A percentile compares a stretch with the other conserved stretches of the same genome.
phyloP scores from a whole-genome alignment of 2,888 invertebrate species.

The Tetheella fluctuosa region DNA sequence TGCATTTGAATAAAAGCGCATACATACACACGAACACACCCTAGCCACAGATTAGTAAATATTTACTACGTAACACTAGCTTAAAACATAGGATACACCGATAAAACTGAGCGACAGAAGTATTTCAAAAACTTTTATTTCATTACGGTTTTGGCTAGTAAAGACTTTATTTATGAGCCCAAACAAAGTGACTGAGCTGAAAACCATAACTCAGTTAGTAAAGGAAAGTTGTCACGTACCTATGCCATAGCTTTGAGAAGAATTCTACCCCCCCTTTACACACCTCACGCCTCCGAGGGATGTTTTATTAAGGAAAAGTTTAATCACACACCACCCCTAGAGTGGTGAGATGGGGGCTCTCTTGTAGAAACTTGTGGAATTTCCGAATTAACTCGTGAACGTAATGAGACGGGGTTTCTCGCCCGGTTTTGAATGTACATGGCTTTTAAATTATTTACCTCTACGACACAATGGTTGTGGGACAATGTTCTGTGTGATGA shows the following conservation, averaged over 20 bases:
- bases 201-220: conserved; percentile 52
- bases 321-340: conserved; percentile 36
- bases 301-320: conserved; percentile 51
- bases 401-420: conserved; percentile 34
- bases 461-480: too few species aligned
- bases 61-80: too few species aligned
- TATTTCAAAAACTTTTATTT: too few species aligned
- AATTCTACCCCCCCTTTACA: conserved; percentile 31
- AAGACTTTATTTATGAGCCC: not conserved
- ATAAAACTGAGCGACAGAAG: too few species aligned
- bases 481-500: too few species aligned
- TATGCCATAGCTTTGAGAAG: conserved; percentile 39
- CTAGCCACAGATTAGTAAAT: too few species aligned
- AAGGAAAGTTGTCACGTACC: conserved; percentile 48
- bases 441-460: too few species aligned
- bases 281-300: conserved; percentile 15
- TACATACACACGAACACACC: too few species aligned
- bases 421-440: not conserved
- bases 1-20: too few species aligned
- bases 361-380: conserved; percentile 37
- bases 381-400: conserved; percentile 42
- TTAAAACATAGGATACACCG: too few species aligned
- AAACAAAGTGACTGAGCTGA: conserved; percentile 25
- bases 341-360: conserved; percentile 1
- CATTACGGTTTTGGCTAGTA: too few species aligned